Base-by-base conservation (phyloP, 2,888 invertebrate genomes). In the Thalpophila matura region DNA sequence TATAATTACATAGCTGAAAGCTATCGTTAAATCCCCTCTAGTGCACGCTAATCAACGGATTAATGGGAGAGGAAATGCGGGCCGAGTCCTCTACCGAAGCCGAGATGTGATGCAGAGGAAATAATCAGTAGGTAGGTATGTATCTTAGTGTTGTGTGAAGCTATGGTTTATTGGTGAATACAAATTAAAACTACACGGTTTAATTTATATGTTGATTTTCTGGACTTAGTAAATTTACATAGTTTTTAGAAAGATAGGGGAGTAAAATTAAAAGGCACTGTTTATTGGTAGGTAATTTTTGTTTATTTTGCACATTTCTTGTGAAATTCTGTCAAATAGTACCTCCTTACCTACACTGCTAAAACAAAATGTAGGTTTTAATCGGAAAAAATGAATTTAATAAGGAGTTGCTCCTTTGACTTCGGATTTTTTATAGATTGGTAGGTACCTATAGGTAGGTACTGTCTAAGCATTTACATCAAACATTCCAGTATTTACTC, bases 1-100 rank as follows among this genome's bases (percentile, higher is more conserved):
- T 87, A 87, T 90, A 91, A 91, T 91, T 91, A 91, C 87, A 80
- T 75, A 77, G 84, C 86, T 84, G 86, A 85, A 85, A 89, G 89
- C 86, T 86, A 89, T 88, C 90, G 89, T 91, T 89, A 91, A 91
- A 87, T 81, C 77, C 83, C 84, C 83, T 82, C 74, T 82, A 85
- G 88, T 86, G 86, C 82, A 83, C 83, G 75, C 89, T 91, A 91
- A 92, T 91, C 89, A 91, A 90, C 86, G 82, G 80, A 79, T 84
- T 89, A 87, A 90, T 86, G 88, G 86, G 77, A 69, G 83, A 81
- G 83, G 82, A 80, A 80, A 84, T 85, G 80, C 83, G 81, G 82
- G 80, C 63, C 56, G 64, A 56, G 49, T 70, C 58, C 46, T 75
- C 71, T 51, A 31, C 53, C 37, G 47, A 38, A 55, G 70, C 66